Evolutionary conservation across 2,888 invertebrate species (phyloP), one percentile per base, ranked within the genome.

Genomic region (Polymixis lichenea): DNA sequence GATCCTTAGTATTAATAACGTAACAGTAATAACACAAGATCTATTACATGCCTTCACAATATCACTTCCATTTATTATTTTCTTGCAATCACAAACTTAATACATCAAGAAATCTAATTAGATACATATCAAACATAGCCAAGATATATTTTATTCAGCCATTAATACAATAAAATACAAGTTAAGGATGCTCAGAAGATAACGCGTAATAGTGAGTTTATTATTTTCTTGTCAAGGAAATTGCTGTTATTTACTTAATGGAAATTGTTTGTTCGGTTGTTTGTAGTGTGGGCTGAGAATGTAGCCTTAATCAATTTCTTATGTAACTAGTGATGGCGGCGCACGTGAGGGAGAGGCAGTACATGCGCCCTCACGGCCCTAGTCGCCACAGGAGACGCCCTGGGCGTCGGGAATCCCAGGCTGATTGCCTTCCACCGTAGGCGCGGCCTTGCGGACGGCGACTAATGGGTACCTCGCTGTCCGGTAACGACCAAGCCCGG

Each of bases 21-120:
- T 7, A 61, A 17, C 28, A 17, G 17, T 28, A 19, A 43, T 25
- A 64, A 71, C 28, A 77, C 5, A 43, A 43, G 19, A 71, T 71
- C 43, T 46, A 43, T 71, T 64, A 60, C 65, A 28, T 17, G 1
- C 49, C 9, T 11, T 66, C 51, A 25, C 25, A 56, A 58, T 62
- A 68, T 64, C 62, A 56, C 56, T 53, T 32, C 22, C 25, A 79
- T 64, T 78, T 75, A 46, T 80, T 62, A 74, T 78, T 25, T 68
- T 75, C n/a, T 46, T 75, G 56, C 62, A 28, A 66, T 70, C 66
- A 53, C 56, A 51, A 66, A 61, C 3, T 61, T 66, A 75, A 83
- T 75, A 72, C 61, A 72, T 83, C 58, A 56, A 67, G 60, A 51
- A 62, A 82, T 80, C 53, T 79, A 80, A 83, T 84, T 70, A 72